Percentiles rank a stretch among this genome's conserved stretches.
phyloP scores from a whole-genome alignment of 2,113 vertebrate genomes.

The Sula dactylatra region DNA sequence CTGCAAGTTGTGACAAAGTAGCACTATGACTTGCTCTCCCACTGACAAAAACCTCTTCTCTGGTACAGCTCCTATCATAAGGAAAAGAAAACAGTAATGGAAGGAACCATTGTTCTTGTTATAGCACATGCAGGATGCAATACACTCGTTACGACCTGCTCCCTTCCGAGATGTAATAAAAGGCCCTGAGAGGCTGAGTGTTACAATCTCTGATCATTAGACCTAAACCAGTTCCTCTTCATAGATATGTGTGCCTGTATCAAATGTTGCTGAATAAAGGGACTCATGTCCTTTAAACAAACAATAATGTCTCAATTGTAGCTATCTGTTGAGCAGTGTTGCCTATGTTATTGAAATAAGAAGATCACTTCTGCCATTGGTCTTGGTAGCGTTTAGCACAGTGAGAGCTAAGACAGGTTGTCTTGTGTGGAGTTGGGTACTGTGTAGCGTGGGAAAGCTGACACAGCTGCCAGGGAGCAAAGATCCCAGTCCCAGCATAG shows the following conservation, averaged over 20 bases:
- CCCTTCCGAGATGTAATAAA: background rate
- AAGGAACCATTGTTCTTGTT: background rate
- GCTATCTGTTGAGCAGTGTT: background rate
- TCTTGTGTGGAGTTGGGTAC: background rate
- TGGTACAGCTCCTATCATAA: background rate
- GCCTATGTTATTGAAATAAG: constrained; percentile 36
- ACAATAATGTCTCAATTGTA: background rate
- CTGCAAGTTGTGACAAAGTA: background rate
- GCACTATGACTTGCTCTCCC: background rate
- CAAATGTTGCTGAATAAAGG: background rate
- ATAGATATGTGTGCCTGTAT: background rate
- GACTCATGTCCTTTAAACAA: background rate
- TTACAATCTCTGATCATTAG: background rate
- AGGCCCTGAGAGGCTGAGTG: background rate
- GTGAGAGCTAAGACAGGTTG: background rate
- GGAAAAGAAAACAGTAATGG: background rate
- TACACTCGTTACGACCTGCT: background rate
- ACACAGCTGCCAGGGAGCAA: background rate
- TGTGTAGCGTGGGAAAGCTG: background rate
- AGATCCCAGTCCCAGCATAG: background rate
- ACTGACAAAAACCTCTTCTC: background rate
- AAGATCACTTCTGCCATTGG: background rate
- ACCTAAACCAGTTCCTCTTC: background rate
- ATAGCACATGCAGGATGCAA: background rate
- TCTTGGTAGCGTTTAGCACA: constrained; percentile 1